These are phyloP conservation scores for Babylonia areolata DNA, from an alignment of 1,140 invertebrate genomes.

Conservation along the genomic window DNA sequence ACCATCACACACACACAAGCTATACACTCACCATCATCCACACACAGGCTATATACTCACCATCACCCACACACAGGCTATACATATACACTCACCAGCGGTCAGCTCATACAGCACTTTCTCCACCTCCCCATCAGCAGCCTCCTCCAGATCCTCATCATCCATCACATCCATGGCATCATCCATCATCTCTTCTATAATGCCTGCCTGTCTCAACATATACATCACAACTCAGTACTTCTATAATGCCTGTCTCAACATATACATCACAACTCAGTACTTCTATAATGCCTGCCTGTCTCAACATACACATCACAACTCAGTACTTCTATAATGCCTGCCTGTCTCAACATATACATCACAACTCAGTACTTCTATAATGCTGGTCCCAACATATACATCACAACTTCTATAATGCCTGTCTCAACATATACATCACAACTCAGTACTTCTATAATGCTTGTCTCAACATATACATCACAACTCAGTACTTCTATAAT, in stretches of 20 bases:
- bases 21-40: too few species aligned
- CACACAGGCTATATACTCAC: background rate
- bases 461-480: too few species aligned
- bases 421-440: too few species aligned
- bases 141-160: conserved; percentile 79
- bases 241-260: background rate
- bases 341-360: too few species aligned
- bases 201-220: conserved; percentile 85
- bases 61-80: too few species aligned
- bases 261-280: too few species aligned
- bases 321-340: background rate
- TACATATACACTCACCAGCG: conserved; percentile 81
- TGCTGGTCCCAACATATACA: conserved; percentile 78
- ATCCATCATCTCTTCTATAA: conserved; percentile 99
- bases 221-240: background rate
- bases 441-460: too few species aligned
- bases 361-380: too few species aligned
- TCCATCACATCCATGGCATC: conserved; percentile 93
- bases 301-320: background rate
- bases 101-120: conserved; percentile 98
- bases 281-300: conserved; percentile 96
- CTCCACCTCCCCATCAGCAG: conserved; percentile 94
- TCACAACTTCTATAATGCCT: too few species aligned
- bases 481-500: too few species aligned
- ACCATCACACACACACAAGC: too few species aligned